Base-by-base conservation (phyloP, 2,113 vertebrate genomes). In the Myrmophylax atrothorax region DNA sequence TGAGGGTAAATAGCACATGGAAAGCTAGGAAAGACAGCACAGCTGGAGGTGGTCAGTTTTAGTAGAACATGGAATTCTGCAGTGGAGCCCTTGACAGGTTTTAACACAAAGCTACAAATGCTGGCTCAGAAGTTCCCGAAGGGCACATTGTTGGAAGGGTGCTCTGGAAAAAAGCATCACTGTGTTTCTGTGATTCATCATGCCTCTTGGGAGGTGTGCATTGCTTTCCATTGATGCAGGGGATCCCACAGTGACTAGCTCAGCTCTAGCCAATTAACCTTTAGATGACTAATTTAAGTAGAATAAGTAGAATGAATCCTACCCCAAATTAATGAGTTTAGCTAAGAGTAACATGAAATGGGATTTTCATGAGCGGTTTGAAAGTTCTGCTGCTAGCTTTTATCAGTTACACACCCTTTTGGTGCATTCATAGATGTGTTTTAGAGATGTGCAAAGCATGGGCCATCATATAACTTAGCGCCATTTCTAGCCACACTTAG, bases 161-260 rank as follows among this genome's bases (percentile, higher is more conserved):
- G 72, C 83, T 93, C 68, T 96, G 95, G 95, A 95, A 96, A 97
- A 96, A 86, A 86, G 29, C 68, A 76, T 64, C 1, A 0, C 83
- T 38, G 37, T 0, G 0, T 80, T 70, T 58, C 63, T 84, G 77
- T 93, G 95, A 95, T 84, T 95, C 90, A 94, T 74, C 0, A 0
- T 1, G 8, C 70, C 89, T 63, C 90, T 14, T 19, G 80, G 88
- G 94, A 79, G 47, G 68, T 10, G 46, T 28, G 68, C 92, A 70
- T 95, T 92, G 89, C 90, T 96, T 96, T 90, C 76, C 56, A 42
- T 76, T 95, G 94, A 95, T 35, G n/a, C 86, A 37, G 56, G 53
- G 35, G 19, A 79, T 82, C 90, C 82, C 17, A 8, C 83, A 53
- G 76, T 9, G 63, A 50, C 59, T n/a, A 42, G 59, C 56, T 84